Evolutionary conservation across 2,888 invertebrate genomes (phyloP), one percentile per base, ranked within the genome.

Genomic region (Ischnus inquisitorius): DNA sequence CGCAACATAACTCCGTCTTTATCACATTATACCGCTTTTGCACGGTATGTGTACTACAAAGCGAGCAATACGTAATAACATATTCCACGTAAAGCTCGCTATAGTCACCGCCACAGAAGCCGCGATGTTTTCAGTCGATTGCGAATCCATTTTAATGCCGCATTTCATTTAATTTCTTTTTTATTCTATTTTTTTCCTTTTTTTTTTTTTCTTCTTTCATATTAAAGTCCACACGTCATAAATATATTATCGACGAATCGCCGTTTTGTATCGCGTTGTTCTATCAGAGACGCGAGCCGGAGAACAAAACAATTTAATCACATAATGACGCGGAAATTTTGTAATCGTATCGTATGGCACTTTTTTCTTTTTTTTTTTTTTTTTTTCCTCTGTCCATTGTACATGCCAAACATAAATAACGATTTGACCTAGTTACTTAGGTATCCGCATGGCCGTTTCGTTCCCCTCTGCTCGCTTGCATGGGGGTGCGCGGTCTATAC

Each of bases 361-460:
- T 71, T n/a, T 16, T 16, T 16, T 51, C 2, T 3, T 16, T 16
- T 51, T 10, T 3, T 16, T 16, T 54, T 8, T 48, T 14, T 71
- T 76, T 41, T 5, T 46, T 74, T 25, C 43, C 71, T 76, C 68
- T 75, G 81, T 85, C 81, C 83, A 82, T 85, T 34, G 68, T 80
- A 80, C 72, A 34, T 34, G 80, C 82, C 60, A 85, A 87, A 87
- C 84, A 86, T 86, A 82, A 87, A 86, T 87, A 86, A 83, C 86
- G 82, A 79, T 87, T 86, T 85, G 87, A 87, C 87, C 87, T 60
- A 87, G 83, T 85, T 86, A 80, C 83, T 69, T 67, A 69, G 79
- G 82, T 83, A 85, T 84, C 85, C 85, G 84, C 85, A 85, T 84
- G 81, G 84, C 78, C 81, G 79, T 84, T 80, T 62, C 77, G 77